phyloP scores from a whole-genome alignment of 2,797 vertebrate genomes.

The Pseudotriccus pelzelni region DNA sequence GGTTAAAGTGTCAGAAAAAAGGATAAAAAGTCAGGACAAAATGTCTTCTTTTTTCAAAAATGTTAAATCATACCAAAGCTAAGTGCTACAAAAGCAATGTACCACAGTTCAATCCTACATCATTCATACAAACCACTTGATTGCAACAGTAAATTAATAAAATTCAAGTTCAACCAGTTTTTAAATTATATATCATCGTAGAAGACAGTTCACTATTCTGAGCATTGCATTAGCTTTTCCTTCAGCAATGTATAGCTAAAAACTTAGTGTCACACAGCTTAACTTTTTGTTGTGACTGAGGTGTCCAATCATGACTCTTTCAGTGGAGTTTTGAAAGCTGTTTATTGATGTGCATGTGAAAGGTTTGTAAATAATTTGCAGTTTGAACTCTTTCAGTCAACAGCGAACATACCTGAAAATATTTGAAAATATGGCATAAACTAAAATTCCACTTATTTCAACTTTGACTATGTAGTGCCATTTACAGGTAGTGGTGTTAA shows the following conservation, averaged over 20 bases:
- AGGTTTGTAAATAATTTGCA: neutral
- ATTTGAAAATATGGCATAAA: neutral
- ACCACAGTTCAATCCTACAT: neutral
- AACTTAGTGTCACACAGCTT: neutral
- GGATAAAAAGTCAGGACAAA: neutral
- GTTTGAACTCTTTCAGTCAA: neutral
- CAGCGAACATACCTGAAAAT: neutral
- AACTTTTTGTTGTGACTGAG: neutral
- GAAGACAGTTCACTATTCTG: neutral
- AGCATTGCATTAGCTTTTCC: neutral
- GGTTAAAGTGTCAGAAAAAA: neutral
- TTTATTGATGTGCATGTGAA: neutral
- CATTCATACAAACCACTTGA: neutral
- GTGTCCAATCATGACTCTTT: accelerated
- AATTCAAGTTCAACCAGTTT: neutral
- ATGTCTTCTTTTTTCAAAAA: neutral
- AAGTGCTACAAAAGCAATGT: neutral
- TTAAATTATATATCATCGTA: neutral
- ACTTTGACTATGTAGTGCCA: neutral
- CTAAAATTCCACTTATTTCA: neutral
- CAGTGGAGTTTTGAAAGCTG: neutral
- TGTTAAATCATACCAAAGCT: neutral
- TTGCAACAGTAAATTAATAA: neutral
- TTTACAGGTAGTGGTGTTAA: neutral
- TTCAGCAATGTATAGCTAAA: neutral